Evolutionary conservation across 2,888 invertebrate genomes (phyloP).

Genomic region (Linyphia triangularis): DNA sequence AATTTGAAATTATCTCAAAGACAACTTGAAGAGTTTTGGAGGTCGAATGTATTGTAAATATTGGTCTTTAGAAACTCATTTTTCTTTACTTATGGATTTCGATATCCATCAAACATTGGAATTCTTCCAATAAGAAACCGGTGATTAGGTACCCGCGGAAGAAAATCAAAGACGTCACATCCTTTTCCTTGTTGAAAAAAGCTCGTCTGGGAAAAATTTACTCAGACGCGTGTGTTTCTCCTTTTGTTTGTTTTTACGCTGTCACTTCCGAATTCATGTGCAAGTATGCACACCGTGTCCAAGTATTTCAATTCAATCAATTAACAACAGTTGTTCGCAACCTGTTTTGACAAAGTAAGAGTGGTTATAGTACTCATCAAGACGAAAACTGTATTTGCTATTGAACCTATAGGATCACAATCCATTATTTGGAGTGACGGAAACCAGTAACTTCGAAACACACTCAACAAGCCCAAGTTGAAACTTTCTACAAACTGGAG

Average conservation of each 20-base stretch:
- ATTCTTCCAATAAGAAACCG: conserved; percentile 14
- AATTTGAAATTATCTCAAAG: background rate
- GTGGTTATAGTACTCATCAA: too few relatives aligned
- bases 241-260: too few relatives aligned
- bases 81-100: conserved; percentile 8
- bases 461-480: too few relatives aligned
- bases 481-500: too few relatives aligned
- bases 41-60: conserved; percentile 20
- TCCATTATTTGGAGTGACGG: too few relatives aligned
- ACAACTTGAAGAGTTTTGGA: background rate
- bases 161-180: conserved; percentile 18
- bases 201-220: background rate
- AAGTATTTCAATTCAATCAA: too few relatives aligned
- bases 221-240: background rate
- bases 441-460: too few relatives aligned
- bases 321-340: too few relatives aligned
- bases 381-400: too few relatives aligned
- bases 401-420: too few relatives aligned
- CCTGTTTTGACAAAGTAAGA: too few relatives aligned
- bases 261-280: background rate
- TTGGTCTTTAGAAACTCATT: conserved; percentile 4
- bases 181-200: conserved; percentile 41
- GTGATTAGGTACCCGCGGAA: background rate
- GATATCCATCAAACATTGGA: conserved; percentile 36
- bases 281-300: too few relatives aligned